Base-by-base conservation (phyloP, 2,113 vertebrate genomes). In the Dipodomys stephensi region DNA sequence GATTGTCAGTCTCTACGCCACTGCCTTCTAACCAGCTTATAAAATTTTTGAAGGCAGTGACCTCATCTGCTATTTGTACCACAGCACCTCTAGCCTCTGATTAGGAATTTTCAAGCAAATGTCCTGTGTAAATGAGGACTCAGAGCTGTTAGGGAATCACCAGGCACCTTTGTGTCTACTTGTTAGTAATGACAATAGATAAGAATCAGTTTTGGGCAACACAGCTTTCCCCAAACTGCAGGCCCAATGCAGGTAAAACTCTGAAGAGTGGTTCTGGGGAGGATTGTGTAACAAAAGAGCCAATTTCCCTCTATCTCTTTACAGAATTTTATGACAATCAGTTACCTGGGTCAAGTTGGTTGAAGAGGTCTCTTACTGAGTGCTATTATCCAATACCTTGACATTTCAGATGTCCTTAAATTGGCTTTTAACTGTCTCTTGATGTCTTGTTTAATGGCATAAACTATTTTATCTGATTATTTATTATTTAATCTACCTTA, bases 341-440 rank as follows among this genome's bases (percentile, higher is more conserved):
- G 79, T 91, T 78, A 82, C 84, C 57, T 96, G 88, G 69, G 82
- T 88, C 91, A 92, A 76, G 93, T 85, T 71, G 74, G 57, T 79
- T 93, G 86, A 90, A 90, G 60, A 88, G 73, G 95, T 93, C 91
- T 96, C n/a, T 92, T 85, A 62, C 3, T 67, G 62, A 94, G 69
- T 90, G 83, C 30, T 49, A 85, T 94, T 90, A 86, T 93, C 49
- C 13, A 30, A n/a, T 64, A 11, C 85, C 92, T 88, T 65, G 79
- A 93, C 71, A 88, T 93, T 95, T 94, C 64, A 32, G 69, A 44
- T 89, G 49, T 82, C 78, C 72, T 64, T 78, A 23, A 73, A 77
- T 93, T 94, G 69, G 44, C 81, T 95, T 92, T 93, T 88, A 94
- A 90, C 86, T 60, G 71, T 13, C 82, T 93, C 74, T 87, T 94